Evolutionary conservation across 2,888 invertebrate genomes (phyloP).

Genomic region (Thumatha senex): DNA sequence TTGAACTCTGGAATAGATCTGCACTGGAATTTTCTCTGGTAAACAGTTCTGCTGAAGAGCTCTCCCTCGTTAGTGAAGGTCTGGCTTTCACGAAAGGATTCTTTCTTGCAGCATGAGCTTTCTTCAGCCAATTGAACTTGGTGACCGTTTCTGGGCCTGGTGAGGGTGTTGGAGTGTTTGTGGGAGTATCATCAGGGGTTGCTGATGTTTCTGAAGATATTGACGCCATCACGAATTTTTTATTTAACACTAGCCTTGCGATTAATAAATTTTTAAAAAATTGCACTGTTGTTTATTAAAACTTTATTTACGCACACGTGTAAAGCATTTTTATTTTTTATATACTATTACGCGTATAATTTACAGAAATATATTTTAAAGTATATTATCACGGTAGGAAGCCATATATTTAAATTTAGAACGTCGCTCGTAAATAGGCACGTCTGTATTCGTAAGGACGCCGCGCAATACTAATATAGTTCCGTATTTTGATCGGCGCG

Average conservation of each 20-base stretch:
- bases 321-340: neutral
- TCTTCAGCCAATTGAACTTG: slow-evolving; percentile 71
- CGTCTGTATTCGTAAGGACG: slow-evolving; percentile 29
- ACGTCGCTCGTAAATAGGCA: slow-evolving; percentile 10
- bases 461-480: slow-evolving; percentile 30
- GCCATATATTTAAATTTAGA: slow-evolving; percentile 3
- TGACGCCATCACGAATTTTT: slow-evolving; percentile 19
- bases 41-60: slow-evolving; percentile 68
- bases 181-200: slow-evolving; percentile 45
- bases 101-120: slow-evolving; percentile 57
- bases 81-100: slow-evolving; percentile 70
- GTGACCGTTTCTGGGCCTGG: slow-evolving; percentile 51
- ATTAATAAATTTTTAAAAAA: neutral
- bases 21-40: slow-evolving; percentile 70
- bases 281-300: neutral
- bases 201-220: slow-evolving; percentile 42
- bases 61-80: slow-evolving; percentile 69
- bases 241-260: neutral
- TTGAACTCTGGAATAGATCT: slow-evolving; percentile 74
- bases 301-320: neutral
- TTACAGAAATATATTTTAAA: neutral
- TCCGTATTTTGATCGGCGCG: slow-evolving; percentile 30
- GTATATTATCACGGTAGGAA: neutral
- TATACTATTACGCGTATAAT: neutral
- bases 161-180: slow-evolving; percentile 57